Conservation (phyloP, 35 echinoderm and acorn worm genomes). For the Stichopus chloronotus region DNA sequence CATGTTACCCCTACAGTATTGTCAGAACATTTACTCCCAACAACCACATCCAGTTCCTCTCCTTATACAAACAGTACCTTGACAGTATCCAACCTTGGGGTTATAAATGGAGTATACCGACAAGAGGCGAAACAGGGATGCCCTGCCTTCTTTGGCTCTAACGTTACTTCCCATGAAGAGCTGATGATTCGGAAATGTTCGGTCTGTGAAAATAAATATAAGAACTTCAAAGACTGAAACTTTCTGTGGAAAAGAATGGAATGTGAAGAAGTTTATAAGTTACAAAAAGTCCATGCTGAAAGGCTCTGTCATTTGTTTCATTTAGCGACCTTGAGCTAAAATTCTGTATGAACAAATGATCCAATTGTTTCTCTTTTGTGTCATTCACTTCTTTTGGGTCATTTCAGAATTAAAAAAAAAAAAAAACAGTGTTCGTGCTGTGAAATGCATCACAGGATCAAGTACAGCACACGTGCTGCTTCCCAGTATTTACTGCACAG, state of each 20-base stretch:
- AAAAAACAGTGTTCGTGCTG: no score
- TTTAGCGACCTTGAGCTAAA: not conserved
- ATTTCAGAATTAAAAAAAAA: no score
- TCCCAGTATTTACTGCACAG: no score
- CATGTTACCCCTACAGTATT: no score
- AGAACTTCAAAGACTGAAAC: not conserved
- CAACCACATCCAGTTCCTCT: not conserved
- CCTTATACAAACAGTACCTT: constrained; percentile 64
- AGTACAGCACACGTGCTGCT: no score
- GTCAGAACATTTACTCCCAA: no score
- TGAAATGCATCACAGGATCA: no score
- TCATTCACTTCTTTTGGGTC: no score
- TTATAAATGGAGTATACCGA: constrained; percentile 90
- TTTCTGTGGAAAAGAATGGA: not conserved
- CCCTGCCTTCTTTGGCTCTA: constrained; percentile 80
- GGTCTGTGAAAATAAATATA: constrained; percentile 54
- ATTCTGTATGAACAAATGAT: no score
- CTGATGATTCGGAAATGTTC: constrained; percentile 87
- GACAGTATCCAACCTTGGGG: constrained; percentile 94
- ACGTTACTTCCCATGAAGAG: constrained; percentile 68
- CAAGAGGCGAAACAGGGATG: constrained; percentile 79
- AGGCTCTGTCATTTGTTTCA: not conserved
- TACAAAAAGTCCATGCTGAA: not conserved
- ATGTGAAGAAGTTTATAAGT: not conserved
- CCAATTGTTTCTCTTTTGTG: no score